Evolutionary conservation across 2,113 vertebrate genomes (phyloP).

Genomic region (Myxocyprinus asiaticus): DNA sequence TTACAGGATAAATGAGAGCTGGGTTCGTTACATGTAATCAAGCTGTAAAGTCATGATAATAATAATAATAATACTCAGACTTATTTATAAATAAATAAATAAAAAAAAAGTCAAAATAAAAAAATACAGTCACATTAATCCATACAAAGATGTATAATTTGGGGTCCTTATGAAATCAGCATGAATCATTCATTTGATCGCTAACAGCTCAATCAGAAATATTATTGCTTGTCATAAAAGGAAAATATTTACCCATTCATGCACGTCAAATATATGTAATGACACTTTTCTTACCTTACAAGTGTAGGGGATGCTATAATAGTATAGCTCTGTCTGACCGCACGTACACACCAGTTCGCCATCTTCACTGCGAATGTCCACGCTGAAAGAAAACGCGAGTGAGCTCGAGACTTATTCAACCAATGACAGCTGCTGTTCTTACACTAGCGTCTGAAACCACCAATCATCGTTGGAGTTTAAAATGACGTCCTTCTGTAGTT

Average conservation of each 20-base stretch:
- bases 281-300: constrained; percentile 59
- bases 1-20: background rate
- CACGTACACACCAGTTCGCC: constrained; percentile 73
- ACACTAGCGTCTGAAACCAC: background rate
- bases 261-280: no score
- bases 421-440: constrained; percentile 31
- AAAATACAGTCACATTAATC: background rate
- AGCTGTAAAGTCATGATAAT: no score
- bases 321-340: constrained; percentile 64
- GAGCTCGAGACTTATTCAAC: background rate
- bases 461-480: constrained; percentile 15
- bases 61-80: no score
- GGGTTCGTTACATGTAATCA: no score
- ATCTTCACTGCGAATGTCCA: constrained; percentile 60
- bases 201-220: background rate
- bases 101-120: no score
- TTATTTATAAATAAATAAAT: no score
- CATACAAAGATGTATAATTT: background rate
- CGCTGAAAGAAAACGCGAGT: background rate
- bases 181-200: background rate
- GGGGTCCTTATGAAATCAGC: background rate
- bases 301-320: constrained; percentile 60
- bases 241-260: no score
- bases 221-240: background rate
- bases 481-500: constrained; percentile 35